Conservation (phyloP, 92 coral and sea anemone species). For the Palythoa grandis region DNA sequence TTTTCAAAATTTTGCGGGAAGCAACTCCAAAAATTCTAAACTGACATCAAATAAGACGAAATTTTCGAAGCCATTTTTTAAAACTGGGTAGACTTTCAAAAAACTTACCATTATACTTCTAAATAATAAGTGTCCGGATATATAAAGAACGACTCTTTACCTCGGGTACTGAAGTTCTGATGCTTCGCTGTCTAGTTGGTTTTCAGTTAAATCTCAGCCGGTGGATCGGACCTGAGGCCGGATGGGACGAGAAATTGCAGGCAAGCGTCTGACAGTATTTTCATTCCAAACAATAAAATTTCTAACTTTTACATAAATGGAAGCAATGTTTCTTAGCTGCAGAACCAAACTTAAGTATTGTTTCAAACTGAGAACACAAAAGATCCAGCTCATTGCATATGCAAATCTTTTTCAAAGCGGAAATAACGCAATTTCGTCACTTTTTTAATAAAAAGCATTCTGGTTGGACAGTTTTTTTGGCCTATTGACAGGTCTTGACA, state of each 20-base stretch:
- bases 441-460: background rate
- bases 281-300: constrained; percentile 5
- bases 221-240: background rate
- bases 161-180: background rate
- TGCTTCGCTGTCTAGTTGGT: background rate
- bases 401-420: constrained; percentile 4
- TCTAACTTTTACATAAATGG: background rate
- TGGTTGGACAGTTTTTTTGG: constrained; percentile 8
- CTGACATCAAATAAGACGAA: background rate
- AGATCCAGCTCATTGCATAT: background rate
- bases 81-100: background rate
- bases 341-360: background rate
- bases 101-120: background rate
- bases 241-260: background rate
- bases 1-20: background rate
- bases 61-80: background rate
- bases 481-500: constrained; percentile 25
- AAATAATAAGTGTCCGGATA: background rate
- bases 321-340: background rate
- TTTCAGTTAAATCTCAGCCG: background rate
- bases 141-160: background rate
- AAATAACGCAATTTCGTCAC: constrained; percentile 17
- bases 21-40: background rate
- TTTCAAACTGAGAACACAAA: background rate
- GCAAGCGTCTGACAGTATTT: background rate